These are phyloP conservation scores for Diaprepes abbreviatus DNA, from an alignment of 2,888 invertebrate genomes.

Conservation along the genomic window DNA sequence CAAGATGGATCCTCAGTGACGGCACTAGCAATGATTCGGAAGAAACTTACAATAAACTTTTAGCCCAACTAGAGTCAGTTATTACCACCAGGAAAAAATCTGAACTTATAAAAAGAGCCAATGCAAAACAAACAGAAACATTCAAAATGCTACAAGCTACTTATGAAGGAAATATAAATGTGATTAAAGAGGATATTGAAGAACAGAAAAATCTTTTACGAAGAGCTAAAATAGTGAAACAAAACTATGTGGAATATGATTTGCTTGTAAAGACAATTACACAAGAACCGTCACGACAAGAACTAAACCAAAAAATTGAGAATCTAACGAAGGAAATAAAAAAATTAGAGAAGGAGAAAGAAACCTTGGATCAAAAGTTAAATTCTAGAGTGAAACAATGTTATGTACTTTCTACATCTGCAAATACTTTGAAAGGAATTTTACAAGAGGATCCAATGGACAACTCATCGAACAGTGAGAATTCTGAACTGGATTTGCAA, in stretches of 20 bases:
- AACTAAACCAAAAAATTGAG: conserved; percentile 79
- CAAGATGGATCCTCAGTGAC: conserved; percentile 81
- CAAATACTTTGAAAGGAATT: conserved; percentile 86
- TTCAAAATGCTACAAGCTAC: conserved; percentile 66
- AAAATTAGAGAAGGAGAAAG: conserved; percentile 78
- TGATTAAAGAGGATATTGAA: conserved; percentile 85
- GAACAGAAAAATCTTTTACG: conserved; percentile 84
- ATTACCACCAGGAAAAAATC: conserved; percentile 6
- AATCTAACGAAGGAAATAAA: conserved; percentile 82
- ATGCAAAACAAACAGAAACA: background rate
- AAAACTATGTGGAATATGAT: conserved; percentile 93
- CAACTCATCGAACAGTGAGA: conserved; percentile 4
- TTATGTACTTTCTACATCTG: conserved; percentile 89
- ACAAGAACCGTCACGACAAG: conserved; percentile 89
- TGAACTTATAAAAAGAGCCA: background rate
- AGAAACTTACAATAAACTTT: conserved; percentile 64
- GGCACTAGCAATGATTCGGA: conserved; percentile 79
- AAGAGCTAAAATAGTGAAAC: conserved; percentile 87
- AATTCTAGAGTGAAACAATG: conserved; percentile 90
- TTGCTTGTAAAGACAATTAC: conserved; percentile 91
- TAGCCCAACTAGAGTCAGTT: conserved; percentile 10
- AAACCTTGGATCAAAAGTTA: conserved; percentile 81
- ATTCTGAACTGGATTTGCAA: background rate
- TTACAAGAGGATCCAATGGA: conserved; percentile 72
- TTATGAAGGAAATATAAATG: conserved; percentile 83